Conservation (phyloP, 2,888 invertebrate genomes). For the Apocheima hispidaria region DNA sequence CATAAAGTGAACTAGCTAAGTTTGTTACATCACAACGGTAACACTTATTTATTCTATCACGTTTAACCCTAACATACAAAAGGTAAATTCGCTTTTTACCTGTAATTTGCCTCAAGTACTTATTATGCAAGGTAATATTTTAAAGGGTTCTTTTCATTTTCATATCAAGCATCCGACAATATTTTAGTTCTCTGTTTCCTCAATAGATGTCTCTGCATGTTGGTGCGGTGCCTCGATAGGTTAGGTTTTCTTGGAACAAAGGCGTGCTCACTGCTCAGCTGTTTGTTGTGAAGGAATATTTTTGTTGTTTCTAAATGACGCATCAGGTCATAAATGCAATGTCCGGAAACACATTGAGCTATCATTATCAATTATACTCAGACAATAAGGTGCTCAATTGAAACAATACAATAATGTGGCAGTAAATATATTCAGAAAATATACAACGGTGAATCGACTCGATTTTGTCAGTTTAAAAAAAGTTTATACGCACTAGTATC, state of each 20-base stretch:
- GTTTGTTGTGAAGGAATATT: constrained; percentile 22
- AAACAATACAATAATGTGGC: constrained; percentile 73
- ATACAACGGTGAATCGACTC: constrained; percentile 78
- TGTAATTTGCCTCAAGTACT: too few species aligned
- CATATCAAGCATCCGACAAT: too few species aligned
- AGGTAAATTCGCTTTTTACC: background rate
- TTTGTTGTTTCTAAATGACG: constrained; percentile 21
- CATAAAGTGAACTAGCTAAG: too few species aligned
- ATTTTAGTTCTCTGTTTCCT: constrained; percentile 27
- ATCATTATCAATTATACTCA: background rate
- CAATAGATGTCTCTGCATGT: constrained; percentile 49
- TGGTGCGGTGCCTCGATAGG: constrained; percentile 17
- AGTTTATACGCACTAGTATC: constrained; percentile 62
- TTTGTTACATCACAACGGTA: too few species aligned
- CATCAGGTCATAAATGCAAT: constrained; percentile 34
- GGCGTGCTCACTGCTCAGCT: constrained; percentile 24
- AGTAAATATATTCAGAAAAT: constrained; percentile 86
- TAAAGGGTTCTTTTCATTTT: too few species aligned
- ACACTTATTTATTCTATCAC: background rate
- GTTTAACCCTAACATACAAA: background rate
- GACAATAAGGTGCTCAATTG: constrained; percentile 45
- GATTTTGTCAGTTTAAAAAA: constrained; percentile 79
- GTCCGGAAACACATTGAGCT: constrained; percentile 22
- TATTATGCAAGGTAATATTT: too few species aligned
- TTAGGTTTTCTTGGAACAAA: constrained; percentile 34